Base-by-base conservation (phyloP, 2,888 invertebrate genomes). In the Balanococcus diminutus region DNA sequence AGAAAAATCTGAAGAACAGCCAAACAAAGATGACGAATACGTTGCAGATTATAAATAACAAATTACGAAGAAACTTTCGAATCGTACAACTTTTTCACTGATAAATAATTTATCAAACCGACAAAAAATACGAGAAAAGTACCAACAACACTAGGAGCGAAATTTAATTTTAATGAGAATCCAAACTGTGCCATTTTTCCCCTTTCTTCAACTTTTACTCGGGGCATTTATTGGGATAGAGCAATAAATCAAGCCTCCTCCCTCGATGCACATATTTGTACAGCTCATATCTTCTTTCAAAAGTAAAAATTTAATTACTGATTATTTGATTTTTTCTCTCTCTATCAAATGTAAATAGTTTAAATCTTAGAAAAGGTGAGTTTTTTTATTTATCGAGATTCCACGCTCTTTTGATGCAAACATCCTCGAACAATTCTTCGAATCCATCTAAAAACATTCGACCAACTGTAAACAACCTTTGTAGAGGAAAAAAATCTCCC, bases 91-190 rank as follows among this genome's bases (percentile, higher is more conserved):
- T 75, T 75, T n/a, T 75, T 36, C 25, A 36, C 75, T 75, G 75
- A 25, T 75, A 75, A 75, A 75, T 75, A 75, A 75, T 75, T 75
- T 75, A 75, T 75, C 75, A 75, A 32, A 36, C 75, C 5, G 25
- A 19, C n/a, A 75, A 75, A 75, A 75, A 75, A 32, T 75, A 36
- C 75, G 5, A 32, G 32, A 75, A 75, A 32, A 28, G n/a, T 67
- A 67, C 11, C 28, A 67, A 67, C 75, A 32, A 75, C 32, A 19
- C n/a, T 75, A 2, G 36, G 31, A n/a, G 32, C 75, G 14, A 75
- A 75, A 75, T 75, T 75, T 75, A 75, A 32, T 75, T 75, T 75
- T 75, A 75, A 75, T 75, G 75, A 75, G 75, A 75, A 75, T n/a
- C 32, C 75, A 32, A 75, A 75, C 75, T 36, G 4, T 32, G 3